These are phyloP conservation scores for Melanotaenia parkinsoni DNA, from an alignment of 2,797 vertebrate genomes.

Conservation along the genomic window DNA sequence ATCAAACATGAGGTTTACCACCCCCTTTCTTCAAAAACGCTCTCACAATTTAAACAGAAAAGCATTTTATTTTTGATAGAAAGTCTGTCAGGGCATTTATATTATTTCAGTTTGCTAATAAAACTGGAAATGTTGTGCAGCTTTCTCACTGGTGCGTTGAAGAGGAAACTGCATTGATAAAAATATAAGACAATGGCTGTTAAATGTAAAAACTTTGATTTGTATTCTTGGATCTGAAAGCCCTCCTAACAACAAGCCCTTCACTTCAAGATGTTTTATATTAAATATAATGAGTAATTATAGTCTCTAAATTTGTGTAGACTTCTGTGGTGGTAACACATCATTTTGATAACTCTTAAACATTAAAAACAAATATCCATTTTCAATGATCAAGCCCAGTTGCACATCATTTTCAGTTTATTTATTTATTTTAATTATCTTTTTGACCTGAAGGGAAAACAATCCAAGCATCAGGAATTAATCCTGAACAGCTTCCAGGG, in stretches of 20 bases:
- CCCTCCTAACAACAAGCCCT: neutral
- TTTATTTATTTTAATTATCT: conserved; percentile 21
- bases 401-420: conserved; percentile 2
- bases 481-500: neutral
- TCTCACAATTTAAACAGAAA: no score
- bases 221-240: neutral
- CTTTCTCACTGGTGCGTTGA: neutral
- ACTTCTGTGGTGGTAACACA: neutral
- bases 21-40: no score
- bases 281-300: no score
- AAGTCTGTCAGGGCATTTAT: no score
- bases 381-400: no score
- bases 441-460: neutral
- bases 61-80: no score
- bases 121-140: no score
- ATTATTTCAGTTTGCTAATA: neutral
- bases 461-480: conserved; percentile 1
- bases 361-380: neutral
- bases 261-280: no score
- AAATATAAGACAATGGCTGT: neutral
- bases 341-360: neutral
- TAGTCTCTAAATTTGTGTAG: no score
- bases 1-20: no score
- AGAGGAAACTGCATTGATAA: neutral
- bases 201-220: neutral